A percentile compares a stretch with the other conserved stretches of the same genome.
Conservation (phyloP, 2,888 invertebrate genomes). For the Temnothorax unifasciatus region DNA sequence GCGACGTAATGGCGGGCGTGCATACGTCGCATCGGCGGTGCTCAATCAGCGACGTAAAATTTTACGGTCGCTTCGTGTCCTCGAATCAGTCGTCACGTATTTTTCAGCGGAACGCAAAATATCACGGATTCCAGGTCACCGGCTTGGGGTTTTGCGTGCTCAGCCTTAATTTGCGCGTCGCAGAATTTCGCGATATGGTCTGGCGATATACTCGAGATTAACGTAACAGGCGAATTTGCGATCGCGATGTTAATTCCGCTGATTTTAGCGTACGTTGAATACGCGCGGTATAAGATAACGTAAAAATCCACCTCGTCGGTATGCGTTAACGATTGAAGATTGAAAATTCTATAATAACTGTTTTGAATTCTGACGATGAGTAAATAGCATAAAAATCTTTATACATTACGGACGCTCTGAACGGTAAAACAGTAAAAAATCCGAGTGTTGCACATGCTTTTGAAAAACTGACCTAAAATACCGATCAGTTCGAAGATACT, state of each 20-base stretch:
- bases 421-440: neutral
- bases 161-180: constrained; percentile 26
- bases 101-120: constrained; percentile 41
- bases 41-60: constrained; percentile 68
- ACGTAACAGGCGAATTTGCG: neutral
- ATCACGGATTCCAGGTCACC: constrained; percentile 43
- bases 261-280: constrained; percentile 38
- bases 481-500: neutral
- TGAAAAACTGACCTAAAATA: neutral
- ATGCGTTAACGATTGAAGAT: neutral
- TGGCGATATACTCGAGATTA: constrained; percentile 21
- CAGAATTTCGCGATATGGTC: constrained; percentile 7
- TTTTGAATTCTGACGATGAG: neutral
- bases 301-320: neutral
- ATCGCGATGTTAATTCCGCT: constrained; percentile 21
- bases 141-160: constrained; percentile 32
- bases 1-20: constrained; percentile 49
- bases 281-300: neutral
- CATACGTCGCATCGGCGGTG: constrained; percentile 54
- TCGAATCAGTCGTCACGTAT: constrained; percentile 53
- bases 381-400: neutral
- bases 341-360: neutral
- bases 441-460: neutral
- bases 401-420: neutral
- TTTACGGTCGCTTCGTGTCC: constrained; percentile 66